phyloP scores from a whole-genome alignment of 1,140 invertebrate genomes.

The Heliconius himera region DNA sequence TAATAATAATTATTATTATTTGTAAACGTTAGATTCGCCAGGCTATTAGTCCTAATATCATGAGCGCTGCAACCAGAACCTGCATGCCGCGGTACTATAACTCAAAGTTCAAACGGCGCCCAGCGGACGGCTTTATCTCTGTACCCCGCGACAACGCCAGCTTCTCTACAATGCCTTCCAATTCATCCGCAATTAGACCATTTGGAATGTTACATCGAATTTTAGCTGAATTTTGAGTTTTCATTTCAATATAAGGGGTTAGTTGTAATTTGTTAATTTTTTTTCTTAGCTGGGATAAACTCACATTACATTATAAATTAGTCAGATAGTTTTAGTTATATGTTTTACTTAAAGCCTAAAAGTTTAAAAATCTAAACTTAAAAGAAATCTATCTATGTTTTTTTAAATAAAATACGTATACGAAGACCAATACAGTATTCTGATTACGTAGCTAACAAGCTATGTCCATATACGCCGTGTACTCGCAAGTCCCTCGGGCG shows the following conservation, averaged over 20 bases:
- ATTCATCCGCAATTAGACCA: slow-evolving; percentile 8
- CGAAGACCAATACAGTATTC: slow-evolving; percentile 1
- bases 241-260: neutral
- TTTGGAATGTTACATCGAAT: neutral
- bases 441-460: neutral
- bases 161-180: slow-evolving; percentile 3
- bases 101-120: slow-evolving; percentile 8
- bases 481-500: neutral
- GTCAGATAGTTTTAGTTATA: no score
- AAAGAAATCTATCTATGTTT: no score
- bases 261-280: no score
- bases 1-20: neutral
- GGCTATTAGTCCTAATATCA: neutral
- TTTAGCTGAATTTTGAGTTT: neutral
- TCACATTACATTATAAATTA: no score
- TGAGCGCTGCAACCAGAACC: neutral
- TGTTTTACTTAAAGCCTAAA: no score
- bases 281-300: neutral
- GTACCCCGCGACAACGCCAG: slow-evolving; percentile 5
- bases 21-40: neutral
- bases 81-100: slow-evolving; percentile 5
- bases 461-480: neutral
- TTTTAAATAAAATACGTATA: neutral
- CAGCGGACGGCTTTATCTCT: slow-evolving; percentile 13
- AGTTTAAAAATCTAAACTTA: no score